phyloP scores from a whole-genome alignment of 1,140 invertebrate genomes.

The Choristoneura fumiferana region DNA sequence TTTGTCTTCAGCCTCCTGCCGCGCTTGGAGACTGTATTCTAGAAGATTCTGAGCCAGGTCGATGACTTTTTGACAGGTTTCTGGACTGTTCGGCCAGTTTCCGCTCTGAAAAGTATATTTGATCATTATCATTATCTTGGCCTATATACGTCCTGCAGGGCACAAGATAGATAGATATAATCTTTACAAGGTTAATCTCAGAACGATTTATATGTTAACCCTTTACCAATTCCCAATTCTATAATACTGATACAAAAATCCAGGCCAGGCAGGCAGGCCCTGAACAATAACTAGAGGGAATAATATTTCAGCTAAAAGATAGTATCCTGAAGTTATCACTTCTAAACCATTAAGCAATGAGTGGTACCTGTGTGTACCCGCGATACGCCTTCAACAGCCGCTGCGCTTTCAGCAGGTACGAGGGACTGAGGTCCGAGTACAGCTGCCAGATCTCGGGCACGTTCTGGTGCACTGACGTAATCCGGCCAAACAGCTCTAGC shows the following conservation, averaged over 20 bases:
- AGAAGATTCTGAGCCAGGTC: slow-evolving; percentile 53
- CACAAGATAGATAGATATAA: too few relatives aligned
- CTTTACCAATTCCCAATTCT: too few relatives aligned
- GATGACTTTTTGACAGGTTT: slow-evolving; percentile 71
- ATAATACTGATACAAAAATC: too few relatives aligned
- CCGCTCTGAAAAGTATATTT: slow-evolving; percentile 63
- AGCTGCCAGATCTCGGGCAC: slow-evolving; percentile 88
- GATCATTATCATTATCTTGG: too few relatives aligned
- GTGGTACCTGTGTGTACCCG: slow-evolving; percentile 78
- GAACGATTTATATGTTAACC: too few relatives aligned
- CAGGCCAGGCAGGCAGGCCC: too few relatives aligned
- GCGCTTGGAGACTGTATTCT: slow-evolving; percentile 58
- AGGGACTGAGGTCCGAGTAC: slow-evolving; percentile 85
- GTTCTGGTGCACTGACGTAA: slow-evolving; percentile 84
- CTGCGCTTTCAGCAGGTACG: slow-evolving; percentile 80
- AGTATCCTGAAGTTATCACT: too few relatives aligned
- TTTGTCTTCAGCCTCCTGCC: slow-evolving; percentile 72
- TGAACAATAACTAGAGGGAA: too few relatives aligned
- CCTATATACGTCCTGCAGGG: too few relatives aligned
- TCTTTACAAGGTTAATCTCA: too few relatives aligned
- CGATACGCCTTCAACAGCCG: slow-evolving; percentile 82
- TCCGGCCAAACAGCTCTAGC: slow-evolving; percentile 88
- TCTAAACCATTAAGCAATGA: too few relatives aligned
- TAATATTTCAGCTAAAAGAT: too few relatives aligned
- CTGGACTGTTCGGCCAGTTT: slow-evolving; percentile 81